Percentiles rank a stretch among this genome's conserved stretches.
Evolutionary conservation across 2,113 vertebrate genomes (phyloP).

Genomic region (Calidris pugnax): DNA sequence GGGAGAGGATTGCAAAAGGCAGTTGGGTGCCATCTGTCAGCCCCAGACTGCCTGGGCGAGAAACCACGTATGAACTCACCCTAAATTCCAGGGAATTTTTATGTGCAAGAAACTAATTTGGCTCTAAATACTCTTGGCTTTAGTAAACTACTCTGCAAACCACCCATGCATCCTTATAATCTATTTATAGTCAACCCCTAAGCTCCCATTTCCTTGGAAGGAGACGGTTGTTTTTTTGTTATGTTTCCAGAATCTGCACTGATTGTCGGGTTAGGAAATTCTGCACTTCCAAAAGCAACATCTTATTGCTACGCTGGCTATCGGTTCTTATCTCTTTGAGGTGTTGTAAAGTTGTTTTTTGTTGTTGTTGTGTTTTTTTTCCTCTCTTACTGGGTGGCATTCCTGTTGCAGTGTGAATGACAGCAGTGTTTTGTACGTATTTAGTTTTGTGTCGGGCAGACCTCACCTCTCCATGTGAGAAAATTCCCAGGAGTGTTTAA

Average conservation of each 20-base stretch:
- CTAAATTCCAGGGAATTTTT: neutral
- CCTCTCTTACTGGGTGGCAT: constrained; percentile 67
- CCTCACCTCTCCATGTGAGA: constrained; percentile 59
- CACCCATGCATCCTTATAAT: neutral
- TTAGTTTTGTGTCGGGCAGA: constrained; percentile 31
- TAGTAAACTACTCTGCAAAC: neutral
- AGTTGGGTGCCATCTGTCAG: neutral
- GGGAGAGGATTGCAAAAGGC: neutral
- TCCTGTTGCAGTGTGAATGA: constrained; percentile 43
- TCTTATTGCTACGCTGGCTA: neutral
- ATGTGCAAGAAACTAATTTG: neutral
- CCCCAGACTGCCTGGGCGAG: neutral
- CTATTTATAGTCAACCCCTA: neutral
- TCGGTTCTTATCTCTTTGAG: constrained; percentile 31
- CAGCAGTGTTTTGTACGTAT: constrained; percentile 14
- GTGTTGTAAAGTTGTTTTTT: constrained; percentile 29
- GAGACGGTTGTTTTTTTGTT: neutral
- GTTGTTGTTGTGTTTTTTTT: neutral
- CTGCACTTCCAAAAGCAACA: constrained; percentile 2
- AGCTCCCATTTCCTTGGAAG: constrained; percentile 7
- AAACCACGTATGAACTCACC: neutral
- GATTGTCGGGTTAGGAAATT: constrained; percentile 24
- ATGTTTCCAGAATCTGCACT: neutral
- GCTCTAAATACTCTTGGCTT: neutral
- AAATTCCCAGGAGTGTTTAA: constrained; percentile 69